phyloP scores from a whole-genome alignment of 2,113 vertebrate species.

The Nibea albiflora region DNA sequence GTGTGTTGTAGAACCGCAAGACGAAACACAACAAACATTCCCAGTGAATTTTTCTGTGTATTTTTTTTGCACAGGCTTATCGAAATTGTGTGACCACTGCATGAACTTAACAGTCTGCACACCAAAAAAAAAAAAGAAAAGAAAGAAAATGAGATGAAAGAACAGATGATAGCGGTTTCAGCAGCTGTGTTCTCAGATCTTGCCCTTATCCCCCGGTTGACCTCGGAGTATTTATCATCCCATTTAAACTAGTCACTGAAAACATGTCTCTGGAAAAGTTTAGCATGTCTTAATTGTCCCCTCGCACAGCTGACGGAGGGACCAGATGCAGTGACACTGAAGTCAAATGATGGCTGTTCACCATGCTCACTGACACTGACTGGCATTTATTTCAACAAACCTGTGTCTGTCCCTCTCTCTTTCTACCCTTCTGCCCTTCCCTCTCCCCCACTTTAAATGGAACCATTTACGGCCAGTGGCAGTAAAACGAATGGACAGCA shows the following conservation, averaged over 20 bases:
- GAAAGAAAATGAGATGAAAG: slow-evolving; percentile 55
- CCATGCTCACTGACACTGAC: too few relatives aligned
- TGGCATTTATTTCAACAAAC: not conserved
- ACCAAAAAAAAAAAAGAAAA: not conserved
- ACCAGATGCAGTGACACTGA: slow-evolving; percentile 45
- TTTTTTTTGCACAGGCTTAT: not conserved
- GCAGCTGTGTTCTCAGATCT: slow-evolving; percentile 70
- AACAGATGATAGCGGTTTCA: slow-evolving; percentile 49
- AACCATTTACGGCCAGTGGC: too few relatives aligned
- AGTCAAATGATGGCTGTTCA: not conserved
- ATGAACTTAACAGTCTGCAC: slow-evolving; percentile 38
- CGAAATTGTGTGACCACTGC: slow-evolving; percentile 55
- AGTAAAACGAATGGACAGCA: too few relatives aligned
- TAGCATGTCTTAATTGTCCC: slow-evolving; percentile 30
- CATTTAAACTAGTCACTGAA: slow-evolving; percentile 41
- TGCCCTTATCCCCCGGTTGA: slow-evolving; percentile 53
- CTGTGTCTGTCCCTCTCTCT: too few relatives aligned
- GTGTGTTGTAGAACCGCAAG: too few relatives aligned
- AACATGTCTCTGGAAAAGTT: slow-evolving; percentile 46
- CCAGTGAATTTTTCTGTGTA: too few relatives aligned
- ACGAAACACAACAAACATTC: not conserved
- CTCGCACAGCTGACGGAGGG: slow-evolving; percentile 31
- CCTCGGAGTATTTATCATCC: slow-evolving; percentile 60
- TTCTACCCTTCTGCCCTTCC: too few relatives aligned
- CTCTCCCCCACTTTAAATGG: too few relatives aligned